phyloP scores from a whole-genome alignment of 2,888 invertebrate species.

The Morpho achilles region DNA sequence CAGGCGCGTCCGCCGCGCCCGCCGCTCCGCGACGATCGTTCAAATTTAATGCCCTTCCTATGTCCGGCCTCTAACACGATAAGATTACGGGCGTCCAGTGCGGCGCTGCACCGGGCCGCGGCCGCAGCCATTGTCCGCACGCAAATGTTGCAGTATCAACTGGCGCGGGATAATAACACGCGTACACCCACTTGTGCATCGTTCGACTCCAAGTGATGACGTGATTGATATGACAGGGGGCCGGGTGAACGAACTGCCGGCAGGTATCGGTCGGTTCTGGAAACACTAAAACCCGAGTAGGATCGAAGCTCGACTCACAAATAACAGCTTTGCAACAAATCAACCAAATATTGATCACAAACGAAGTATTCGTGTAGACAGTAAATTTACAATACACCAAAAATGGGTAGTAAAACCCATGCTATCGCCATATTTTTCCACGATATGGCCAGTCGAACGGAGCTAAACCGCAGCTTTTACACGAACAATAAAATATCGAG shows the following conservation, averaged over 20 bases:
- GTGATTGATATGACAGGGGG: slow-evolving; percentile 45
- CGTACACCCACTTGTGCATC: slow-evolving; percentile 27
- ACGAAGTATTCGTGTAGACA: background rate
- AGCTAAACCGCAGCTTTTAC: background rate
- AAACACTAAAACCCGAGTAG: slow-evolving; percentile 51
- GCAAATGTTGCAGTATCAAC: background rate
- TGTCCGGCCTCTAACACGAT: slow-evolving; percentile 75
- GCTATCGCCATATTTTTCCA: background rate
- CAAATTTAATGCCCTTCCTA: slow-evolving; percentile 78
- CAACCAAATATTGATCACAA: slow-evolving; percentile 26
- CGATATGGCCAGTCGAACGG: background rate
- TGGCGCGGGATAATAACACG: background rate
- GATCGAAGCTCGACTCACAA: slow-evolving; percentile 46
- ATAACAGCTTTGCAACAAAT: slow-evolving; percentile 54
- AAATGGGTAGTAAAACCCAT: slow-evolving; percentile 41
- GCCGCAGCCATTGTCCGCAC: background rate
- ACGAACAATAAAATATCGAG: background rate
- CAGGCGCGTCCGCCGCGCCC: slow-evolving; percentile 70
- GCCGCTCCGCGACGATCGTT: slow-evolving; percentile 68
- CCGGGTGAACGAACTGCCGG: slow-evolving; percentile 50
- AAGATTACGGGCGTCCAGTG: slow-evolving; percentile 55
- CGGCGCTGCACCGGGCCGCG: too few relatives aligned
- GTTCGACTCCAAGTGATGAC: slow-evolving; percentile 35
- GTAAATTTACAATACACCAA: slow-evolving; percentile 51
- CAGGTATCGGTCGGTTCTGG: slow-evolving; percentile 49